A percentile compares a stretch with the other conserved stretches of the same genome.
Conservation (phyloP, 2,797 vertebrate genomes). For the Crocidura indochinensis region DNA sequence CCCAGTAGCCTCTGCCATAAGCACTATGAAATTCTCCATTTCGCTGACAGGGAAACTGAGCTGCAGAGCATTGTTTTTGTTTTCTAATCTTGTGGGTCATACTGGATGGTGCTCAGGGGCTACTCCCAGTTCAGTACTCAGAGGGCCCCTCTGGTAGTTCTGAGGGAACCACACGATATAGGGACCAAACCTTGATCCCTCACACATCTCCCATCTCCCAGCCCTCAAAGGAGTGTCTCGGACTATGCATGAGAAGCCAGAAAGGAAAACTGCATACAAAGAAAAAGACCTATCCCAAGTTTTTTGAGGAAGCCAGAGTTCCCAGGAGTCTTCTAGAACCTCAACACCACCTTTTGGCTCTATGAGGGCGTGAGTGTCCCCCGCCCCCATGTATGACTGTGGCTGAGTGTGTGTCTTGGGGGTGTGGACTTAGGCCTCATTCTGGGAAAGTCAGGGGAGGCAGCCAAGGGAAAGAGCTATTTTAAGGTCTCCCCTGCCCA, state of each 20-base stretch:
- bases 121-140: too few species aligned
- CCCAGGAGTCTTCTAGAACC: background rate
- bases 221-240: too few species aligned
- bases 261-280: background rate
- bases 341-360: background rate
- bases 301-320: background rate
- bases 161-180: too few species aligned
- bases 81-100: too few species aligned
- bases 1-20: too few species aligned
- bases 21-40: background rate
- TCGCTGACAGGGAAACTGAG: constrained; percentile 19
- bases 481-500: constrained; percentile 79
- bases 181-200: too few species aligned
- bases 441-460: constrained; percentile 83
- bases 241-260: background rate
- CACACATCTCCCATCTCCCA: too few species aligned
- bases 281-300: background rate
- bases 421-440: constrained; percentile 63
- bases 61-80: background rate
- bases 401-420: constrained; percentile 6
- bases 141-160: too few species aligned
- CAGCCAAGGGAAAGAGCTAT: constrained; percentile 83
- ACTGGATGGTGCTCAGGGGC: too few species aligned
- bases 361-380: background rate
- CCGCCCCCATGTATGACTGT: background rate